Percentiles rank a stretch among this genome's conserved stretches.
phyloP scores from a whole-genome alignment of 2,888 invertebrate species.

The Baronia brevicornis region DNA sequence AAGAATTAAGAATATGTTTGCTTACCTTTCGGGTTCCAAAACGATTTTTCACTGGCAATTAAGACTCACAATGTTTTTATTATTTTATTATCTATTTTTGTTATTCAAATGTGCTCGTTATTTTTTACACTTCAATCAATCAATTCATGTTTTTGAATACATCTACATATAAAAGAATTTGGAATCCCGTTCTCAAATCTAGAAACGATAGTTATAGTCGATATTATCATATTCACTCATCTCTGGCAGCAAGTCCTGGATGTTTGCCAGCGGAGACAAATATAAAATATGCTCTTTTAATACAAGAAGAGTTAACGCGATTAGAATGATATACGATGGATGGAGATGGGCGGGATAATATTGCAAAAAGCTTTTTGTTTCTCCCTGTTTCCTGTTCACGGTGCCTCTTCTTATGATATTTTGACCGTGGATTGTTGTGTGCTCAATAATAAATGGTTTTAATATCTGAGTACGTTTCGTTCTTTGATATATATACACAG shows the following conservation, averaged over 20 bases:
- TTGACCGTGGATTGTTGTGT: slow-evolving; percentile 7
- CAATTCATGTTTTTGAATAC: no score
- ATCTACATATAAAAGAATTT: neutral
- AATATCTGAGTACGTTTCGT: neutral
- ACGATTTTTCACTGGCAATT: no score
- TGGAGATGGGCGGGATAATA: slow-evolving; percentile 16
- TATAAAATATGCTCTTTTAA: slow-evolving; percentile 43
- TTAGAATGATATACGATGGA: slow-evolving; percentile 38
- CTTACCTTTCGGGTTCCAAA: no score
- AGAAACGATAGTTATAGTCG: slow-evolving; percentile 8
- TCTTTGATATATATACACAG: neutral
- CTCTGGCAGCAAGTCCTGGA: slow-evolving; percentile 30
- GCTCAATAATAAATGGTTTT: slow-evolving; percentile 10
- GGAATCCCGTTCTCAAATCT: slow-evolving; percentile 4
- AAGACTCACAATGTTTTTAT: no score
- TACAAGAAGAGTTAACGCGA: slow-evolving; percentile 38
- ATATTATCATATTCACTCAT: slow-evolving; percentile 28
- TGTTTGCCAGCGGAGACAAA: slow-evolving; percentile 29
- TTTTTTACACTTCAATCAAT: no score
- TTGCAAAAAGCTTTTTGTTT: slow-evolving; percentile 22
- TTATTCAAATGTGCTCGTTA: no score
- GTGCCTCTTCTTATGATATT: slow-evolving; percentile 17
- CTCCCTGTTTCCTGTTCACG: slow-evolving; percentile 16
- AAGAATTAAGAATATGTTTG: no score
- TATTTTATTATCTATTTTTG: no score